Evolutionary conservation across 2,797 vertebrate species (phyloP), one percentile per base, ranked within the genome.

Genomic region (Crypturellus tataupa): DNA sequence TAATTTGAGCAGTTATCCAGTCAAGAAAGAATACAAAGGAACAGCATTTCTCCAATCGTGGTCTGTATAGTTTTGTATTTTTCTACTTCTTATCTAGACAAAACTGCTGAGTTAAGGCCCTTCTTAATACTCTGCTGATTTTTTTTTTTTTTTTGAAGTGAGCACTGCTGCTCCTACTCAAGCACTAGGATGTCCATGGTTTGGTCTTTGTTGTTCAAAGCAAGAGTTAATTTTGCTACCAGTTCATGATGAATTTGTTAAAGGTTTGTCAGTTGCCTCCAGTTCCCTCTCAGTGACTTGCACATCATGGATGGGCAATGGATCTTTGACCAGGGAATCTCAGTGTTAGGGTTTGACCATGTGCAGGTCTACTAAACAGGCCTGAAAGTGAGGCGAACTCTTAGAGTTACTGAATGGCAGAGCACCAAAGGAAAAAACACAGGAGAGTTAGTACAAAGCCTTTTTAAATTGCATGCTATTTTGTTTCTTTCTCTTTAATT

Each of bases 1-100:
- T 69, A 67, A 81, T 88, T 88, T 88, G 73, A 88, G 33, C 42
- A 67, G 33, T 65, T 91, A 35, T 63, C 24, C 80, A 59, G n/a
- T 42, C 25, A 92, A 63, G 55, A 10, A 39, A 80, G 84, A 49
- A 59, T 35, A 27, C 19, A 76, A 75, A 35, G 2, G 53, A 56
- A 31, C 53, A 87, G 12, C 2, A 0, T 80, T 82, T 82, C 44
- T 89, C 5, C 27, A 40, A 0, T 82, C 9, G n/a, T 82, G 20
- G 7, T 82, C 67, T 90, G 29, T 56, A 42, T 65, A 11, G 12
- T 79, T 79, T 39, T 76, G 29, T 15, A 12, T 65, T 86, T 84
- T 39, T 58, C 37, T 3, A 2, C 59, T 71, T 86, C 8, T 80
- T 0, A 0, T 63, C 68, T 46, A 56, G 23, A 55, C 24, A 27